Base-by-base conservation (phyloP, 2,888 invertebrate genomes). In the Polymixis flavicincta region DNA sequence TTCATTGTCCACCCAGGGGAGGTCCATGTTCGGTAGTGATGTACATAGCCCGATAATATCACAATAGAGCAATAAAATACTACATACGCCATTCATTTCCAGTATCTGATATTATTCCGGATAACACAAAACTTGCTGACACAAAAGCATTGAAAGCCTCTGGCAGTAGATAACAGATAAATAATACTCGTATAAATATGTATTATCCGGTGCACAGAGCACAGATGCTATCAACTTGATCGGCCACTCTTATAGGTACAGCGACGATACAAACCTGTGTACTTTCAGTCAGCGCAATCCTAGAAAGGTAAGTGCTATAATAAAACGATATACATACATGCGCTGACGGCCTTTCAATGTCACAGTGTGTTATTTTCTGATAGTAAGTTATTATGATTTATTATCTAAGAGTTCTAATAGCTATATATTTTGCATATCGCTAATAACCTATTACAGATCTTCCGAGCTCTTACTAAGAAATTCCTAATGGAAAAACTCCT, bases 221-320 rank as follows among this genome's bases (percentile, higher is more conserved):
- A 70, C 54, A 81, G 77, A 82, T 70, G 68, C 65, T 69, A 85
- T 82, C 85, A 82, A 82, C 65, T 82, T 60, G 59, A 85, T 71
- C 61, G 68, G 37, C 64, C 54, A 57, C 70, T 68, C 28, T 82
- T 65, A 65, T 84, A 67, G 61, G 8, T 45, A 42, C 28, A 71
- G 52, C 48, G 57, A 45, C 45, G 19, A 57, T 45, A 79, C 45
- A 42, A 68, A 45, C 55, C 37, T 48, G 55, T 83, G n/a, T 67
- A 42, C 57, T 45, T 25, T 66, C 14, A 25, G 61, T 50, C 32
- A 2, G 14, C 13, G 22, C 22, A 50, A 55, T 61, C 50, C 17
- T 32, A 22, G 32, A n/a, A 37, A 64, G 55, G 55, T 13, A 71
- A 78, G 59, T 52, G 42, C 50, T 71, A 22, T 59, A 32, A 32